Evolutionary conservation across 1,140 invertebrate genomes (phyloP), one percentile per base, ranked within the genome.

Genomic region (Tribolium madens): DNA sequence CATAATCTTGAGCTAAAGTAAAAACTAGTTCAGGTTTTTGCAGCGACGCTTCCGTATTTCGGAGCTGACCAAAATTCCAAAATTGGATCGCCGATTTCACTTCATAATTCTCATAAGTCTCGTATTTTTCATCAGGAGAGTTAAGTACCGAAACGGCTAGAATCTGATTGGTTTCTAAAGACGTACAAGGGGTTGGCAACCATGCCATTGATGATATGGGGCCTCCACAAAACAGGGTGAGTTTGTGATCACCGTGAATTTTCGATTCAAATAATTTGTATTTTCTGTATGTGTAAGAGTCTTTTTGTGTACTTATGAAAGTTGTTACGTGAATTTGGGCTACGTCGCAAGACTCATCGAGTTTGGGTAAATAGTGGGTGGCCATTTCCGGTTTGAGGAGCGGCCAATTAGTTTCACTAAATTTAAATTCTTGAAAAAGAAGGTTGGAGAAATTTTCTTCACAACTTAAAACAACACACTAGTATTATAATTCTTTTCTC

Each of bases 211-310:
- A 84, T 85, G 87, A 89, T 12, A 92, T 84, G 2, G 90, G 89
- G 10, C 91, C 91, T 26, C 91, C 91, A 80, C 87, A 87, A 84
- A 89, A 92, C 81, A 91, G 87, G n/a, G 85, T 89, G 69, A n/a
- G 71, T 26, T 76, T 68, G 73, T 78, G 74, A 12, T 78, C 36
- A 60, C 74, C 50, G 33, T 33, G 60, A n/a, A 64, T 26, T 36
- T 83, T 78, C 15, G 84, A 83, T 78, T 89, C 87, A 80, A 89
- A 89, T 71, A 87, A 81, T 33, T 86, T 81, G 80, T 84, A 87
- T 18, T 82, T 82, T 52, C 83, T 87, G 86, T 88, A 89, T 12
- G 83, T 73, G 42, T 76, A 76, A 13, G 83, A 75, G 4, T 75
- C 9, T 15, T 74, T 10, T 53, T 76, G 18, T 72, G 76, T 47